These are phyloP conservation scores for Spinibarbus caldwelli DNA, from an alignment of 2,797 vertebrate species.

Conservation along the genomic window DNA sequence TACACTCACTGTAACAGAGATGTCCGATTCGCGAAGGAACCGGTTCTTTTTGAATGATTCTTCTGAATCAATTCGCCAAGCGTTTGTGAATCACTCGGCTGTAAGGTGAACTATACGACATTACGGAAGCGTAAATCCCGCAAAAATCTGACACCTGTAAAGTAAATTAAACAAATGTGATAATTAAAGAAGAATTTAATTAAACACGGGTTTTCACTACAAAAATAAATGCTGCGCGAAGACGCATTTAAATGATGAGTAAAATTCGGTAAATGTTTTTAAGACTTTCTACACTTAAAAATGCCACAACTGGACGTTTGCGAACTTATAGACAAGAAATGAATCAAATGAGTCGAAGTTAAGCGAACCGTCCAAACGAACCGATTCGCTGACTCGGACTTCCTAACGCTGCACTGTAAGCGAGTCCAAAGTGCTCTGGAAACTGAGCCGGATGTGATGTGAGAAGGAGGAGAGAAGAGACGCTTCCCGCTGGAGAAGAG, in stretches of 20 bases:
- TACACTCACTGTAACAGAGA: constrained; percentile 52
- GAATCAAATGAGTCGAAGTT: not conserved
- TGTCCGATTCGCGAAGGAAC: constrained; percentile 61
- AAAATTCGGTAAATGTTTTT: not conserved
- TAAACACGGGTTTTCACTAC: not conserved
- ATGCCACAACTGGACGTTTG: not conserved
- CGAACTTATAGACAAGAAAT: not conserved
- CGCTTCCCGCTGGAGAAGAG: constrained; percentile 46
- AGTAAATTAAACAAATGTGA: not conserved
- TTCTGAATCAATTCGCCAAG: not conserved
- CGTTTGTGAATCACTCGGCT: not conserved
- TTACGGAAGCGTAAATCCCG: not conserved
- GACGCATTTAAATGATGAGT: not conserved
- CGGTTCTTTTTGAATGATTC: constrained; percentile 1
- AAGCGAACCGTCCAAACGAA: not conserved
- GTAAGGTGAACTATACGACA: not conserved
- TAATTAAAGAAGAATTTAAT: not conserved
- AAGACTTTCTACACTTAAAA: not conserved
- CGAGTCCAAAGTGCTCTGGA: constrained; percentile 58
- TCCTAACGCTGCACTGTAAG: constrained; percentile 3
- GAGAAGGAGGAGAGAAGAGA: constrained; percentile 62
- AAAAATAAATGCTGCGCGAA: not conserved
- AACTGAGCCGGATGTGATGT: constrained; percentile 83
- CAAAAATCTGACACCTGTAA: too few relatives aligned
- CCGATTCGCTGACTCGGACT: constrained; percentile 22